phyloP scores from a whole-genome alignment of 1,140 invertebrate species.

The Drosophila elegans region DNA sequence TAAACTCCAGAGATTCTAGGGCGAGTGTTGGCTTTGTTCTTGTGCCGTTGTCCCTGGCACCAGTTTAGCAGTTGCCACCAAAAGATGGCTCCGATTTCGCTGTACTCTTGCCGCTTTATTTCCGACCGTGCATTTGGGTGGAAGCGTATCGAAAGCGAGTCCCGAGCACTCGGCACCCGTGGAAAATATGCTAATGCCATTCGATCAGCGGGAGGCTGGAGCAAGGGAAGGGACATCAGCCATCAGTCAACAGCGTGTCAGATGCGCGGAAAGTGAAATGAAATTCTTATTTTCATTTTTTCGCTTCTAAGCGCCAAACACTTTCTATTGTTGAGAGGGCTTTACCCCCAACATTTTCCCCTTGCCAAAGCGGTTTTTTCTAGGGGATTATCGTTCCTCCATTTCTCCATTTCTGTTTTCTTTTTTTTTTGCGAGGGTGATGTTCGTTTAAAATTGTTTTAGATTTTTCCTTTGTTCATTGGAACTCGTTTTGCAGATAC shows the following conservation, averaged over 20 bases:
- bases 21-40: constrained; percentile 59
- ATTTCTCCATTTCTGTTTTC: constrained; percentile 29
- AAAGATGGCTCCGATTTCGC: constrained; percentile 43
- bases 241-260: constrained; percentile 58
- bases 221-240: neutral
- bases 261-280: constrained; percentile 63
- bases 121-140: constrained; percentile 68
- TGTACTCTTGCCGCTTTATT: constrained; percentile 47
- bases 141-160: constrained; percentile 60
- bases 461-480: constrained; percentile 54
- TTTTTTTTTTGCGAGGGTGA: constrained; percentile 10
- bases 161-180: neutral
- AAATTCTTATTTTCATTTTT: constrained; percentile 63
- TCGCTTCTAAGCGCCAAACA: constrained; percentile 55
- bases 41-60: constrained; percentile 41
- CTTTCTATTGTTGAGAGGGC: constrained; percentile 61
- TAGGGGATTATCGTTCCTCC: constrained; percentile 59
- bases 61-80: constrained; percentile 25
- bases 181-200: constrained; percentile 70
- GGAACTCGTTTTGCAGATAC: constrained; percentile 35
- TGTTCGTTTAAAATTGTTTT: constrained; percentile 59
- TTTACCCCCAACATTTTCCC: constrained; percentile 7
- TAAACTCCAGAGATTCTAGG: constrained; percentile 1
- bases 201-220: constrained; percentile 16
- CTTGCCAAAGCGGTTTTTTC: constrained; percentile 42